A percentile compares a stretch with the other conserved stretches of the same genome.
phyloP scores from a whole-genome alignment of 2,888 invertebrate genomes.

The Perdita meconis region DNA sequence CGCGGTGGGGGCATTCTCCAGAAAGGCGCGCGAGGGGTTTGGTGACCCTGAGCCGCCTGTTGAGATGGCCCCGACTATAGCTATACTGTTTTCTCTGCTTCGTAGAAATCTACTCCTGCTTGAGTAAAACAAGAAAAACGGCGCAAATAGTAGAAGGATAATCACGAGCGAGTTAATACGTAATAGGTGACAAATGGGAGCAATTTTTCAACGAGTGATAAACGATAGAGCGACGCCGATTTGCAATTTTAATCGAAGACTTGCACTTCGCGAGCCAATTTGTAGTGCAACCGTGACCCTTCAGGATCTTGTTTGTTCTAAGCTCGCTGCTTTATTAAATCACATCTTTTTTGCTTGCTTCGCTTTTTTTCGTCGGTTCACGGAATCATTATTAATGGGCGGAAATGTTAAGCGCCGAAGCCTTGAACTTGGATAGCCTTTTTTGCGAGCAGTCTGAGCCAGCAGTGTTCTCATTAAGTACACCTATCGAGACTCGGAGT shows the following conservation, averaged over 20 bases:
- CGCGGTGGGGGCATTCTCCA: too few species aligned
- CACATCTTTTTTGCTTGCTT: neutral
- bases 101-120: too few species aligned
- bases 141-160: neutral
- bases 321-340: conserved; percentile 24
- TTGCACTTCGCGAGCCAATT: conserved; percentile 12
- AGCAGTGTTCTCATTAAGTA: too few species aligned
- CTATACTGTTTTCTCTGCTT: too few species aligned
- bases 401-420: conserved; percentile 1
- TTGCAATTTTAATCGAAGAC: conserved; percentile 40
- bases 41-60: too few species aligned
- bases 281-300: conserved; percentile 20
- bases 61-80: too few species aligned
- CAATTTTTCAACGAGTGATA: conserved; percentile 12
- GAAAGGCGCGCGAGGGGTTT: too few species aligned
- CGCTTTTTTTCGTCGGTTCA: neutral
- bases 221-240: conserved; percentile 11
- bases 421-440: conserved; percentile 21
- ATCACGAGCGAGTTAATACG: neutral
- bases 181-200: neutral
- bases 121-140: neutral
- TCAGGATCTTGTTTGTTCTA: neutral
- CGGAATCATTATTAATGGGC: conserved; percentile 29
- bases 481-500: too few species aligned
- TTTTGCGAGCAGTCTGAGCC: too few species aligned